Conservation (phyloP, 2,888 invertebrate genomes). For the Hyalella azteca region DNA sequence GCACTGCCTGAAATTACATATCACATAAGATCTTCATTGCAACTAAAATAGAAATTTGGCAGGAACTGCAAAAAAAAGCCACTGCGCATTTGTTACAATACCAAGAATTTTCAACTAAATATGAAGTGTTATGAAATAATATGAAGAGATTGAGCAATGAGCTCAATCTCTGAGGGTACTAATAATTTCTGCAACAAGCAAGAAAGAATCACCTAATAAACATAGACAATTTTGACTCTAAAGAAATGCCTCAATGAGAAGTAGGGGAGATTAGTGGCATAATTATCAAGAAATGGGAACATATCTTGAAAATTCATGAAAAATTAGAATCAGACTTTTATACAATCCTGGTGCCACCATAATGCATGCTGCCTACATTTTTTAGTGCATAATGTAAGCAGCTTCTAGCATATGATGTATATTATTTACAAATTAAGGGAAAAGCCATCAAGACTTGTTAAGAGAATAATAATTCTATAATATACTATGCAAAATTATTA, state of each 20-base stretch:
- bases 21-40: background rate
- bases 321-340: background rate
- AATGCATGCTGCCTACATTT: background rate
- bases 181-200: background rate
- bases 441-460: too few species aligned
- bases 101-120: background rate
- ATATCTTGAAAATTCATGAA: background rate
- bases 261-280: too few species aligned
- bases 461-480: too few species aligned
- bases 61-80: background rate
- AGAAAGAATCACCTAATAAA: background rate
- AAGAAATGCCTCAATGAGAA: too few species aligned
- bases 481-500: background rate
- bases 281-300: too few species aligned
- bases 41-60: background rate
- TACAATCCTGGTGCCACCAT: too few species aligned
- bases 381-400: too few species aligned
- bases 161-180: background rate
- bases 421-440: too few species aligned
- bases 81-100: background rate
- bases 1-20: conserved; percentile 50
- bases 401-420: too few species aligned
- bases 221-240: too few species aligned
- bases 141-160: background rate
- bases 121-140: background rate